Conservation (phyloP, 2,888 invertebrate species). For the Leptopterna dolabrata region DNA sequence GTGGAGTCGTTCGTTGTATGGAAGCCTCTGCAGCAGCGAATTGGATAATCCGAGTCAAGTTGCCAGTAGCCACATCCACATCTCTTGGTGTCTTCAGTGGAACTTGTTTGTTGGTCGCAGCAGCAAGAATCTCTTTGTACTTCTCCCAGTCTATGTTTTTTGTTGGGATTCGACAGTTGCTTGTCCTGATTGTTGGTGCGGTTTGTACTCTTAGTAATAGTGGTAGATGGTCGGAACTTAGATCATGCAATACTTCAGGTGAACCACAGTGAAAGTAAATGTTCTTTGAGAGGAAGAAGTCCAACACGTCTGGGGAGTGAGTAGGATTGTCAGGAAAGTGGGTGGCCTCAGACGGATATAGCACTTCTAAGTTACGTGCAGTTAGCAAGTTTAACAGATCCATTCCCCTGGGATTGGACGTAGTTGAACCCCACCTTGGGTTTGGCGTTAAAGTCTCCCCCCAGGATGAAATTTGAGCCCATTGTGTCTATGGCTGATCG, state of each 20-base stretch:
- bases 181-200: background rate
- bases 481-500: background rate
- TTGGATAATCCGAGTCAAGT: constrained; percentile 12
- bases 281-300: constrained; percentile 25
- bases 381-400: background rate
- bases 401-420: constrained; percentile 5
- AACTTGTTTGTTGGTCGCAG: background rate
- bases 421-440: constrained; percentile 25
- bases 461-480: constrained; percentile 4
- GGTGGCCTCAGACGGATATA: constrained; percentile 16
- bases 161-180: background rate
- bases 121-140: constrained; percentile 14
- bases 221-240: constrained; percentile 35
- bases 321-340: background rate
- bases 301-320: background rate
- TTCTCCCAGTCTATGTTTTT: constrained; percentile 13
- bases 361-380: background rate
- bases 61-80: background rate
- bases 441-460: constrained; percentile 34
- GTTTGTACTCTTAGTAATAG: background rate
- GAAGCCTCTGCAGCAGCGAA: constrained; percentile 27
- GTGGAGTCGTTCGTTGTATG: background rate
- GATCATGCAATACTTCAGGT: background rate
- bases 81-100: constrained; percentile 15
- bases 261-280: background rate